Percentiles rank a stretch among this genome's conserved stretches.
phyloP scores from a whole-genome alignment of 2,888 invertebrate genomes.

The Melieria crassipennis region DNA sequence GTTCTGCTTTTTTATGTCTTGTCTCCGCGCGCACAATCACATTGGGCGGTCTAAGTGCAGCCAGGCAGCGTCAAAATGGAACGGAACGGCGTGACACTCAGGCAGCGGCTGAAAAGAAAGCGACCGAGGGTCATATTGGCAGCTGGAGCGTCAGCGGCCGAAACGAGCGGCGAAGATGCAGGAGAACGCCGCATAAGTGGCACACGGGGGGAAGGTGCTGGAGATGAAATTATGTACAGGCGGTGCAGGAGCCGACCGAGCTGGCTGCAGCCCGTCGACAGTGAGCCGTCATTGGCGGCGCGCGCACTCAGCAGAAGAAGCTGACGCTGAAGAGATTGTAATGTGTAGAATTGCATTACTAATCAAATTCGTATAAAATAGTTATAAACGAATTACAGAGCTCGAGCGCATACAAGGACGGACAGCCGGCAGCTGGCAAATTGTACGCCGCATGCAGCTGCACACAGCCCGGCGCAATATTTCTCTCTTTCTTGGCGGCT shows the following conservation, averaged over 20 bases:
- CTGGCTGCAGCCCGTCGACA: too few species aligned
- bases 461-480: conserved; percentile 13
- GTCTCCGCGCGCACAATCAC: not conserved
- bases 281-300: too few species aligned
- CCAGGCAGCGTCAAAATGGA: too few species aligned
- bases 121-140: too few species aligned
- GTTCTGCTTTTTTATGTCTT: conserved; percentile 7
- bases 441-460: not conserved
- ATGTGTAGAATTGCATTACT: conserved; percentile 45
- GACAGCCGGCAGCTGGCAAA: conserved; percentile 20
- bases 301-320: too few species aligned
- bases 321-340: conserved; percentile 10
- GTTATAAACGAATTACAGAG: conserved; percentile 46
- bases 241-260: too few species aligned
- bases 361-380: conserved; percentile 34
- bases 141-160: too few species aligned
- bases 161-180: too few species aligned
- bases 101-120: too few species aligned
- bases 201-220: not conserved
- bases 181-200: too few species aligned
- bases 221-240: not conserved
- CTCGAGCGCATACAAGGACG: conserved; percentile 19
- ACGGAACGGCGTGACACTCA: too few species aligned
- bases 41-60: too few species aligned
- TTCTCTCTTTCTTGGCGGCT: conserved; percentile 28